A percentile compares a stretch with the other conserved stretches of the same genome.
Conservation (phyloP, 2,113 vertebrate genomes). For the Myotis davidii region DNA sequence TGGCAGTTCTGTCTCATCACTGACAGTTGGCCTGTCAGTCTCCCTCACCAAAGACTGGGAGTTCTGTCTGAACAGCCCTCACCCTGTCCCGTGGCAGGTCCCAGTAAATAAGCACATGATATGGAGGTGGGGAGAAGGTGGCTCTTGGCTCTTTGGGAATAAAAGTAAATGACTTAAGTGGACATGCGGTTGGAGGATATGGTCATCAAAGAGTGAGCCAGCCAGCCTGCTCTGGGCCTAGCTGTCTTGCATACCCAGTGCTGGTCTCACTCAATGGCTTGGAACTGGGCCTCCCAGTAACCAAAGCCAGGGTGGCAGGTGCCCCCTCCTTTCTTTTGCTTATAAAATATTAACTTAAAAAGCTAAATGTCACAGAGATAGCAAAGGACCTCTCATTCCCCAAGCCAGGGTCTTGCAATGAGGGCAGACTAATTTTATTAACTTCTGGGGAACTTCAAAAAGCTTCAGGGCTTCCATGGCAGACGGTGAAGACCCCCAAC, state of each 20-base stretch:
- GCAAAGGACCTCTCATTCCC: conserved; percentile 77
- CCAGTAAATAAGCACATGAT: no score
- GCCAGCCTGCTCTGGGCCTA: not conserved
- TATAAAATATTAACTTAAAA: conserved; percentile 82
- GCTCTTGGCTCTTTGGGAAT: not conserved
- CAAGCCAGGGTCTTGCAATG: conserved; percentile 75
- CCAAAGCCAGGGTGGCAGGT: conserved; percentile 71
- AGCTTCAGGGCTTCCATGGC: conserved; percentile 84
- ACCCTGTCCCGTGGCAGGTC: not conserved
- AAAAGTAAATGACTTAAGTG: not conserved
- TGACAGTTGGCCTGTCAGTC: not conserved
- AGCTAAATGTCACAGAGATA: conserved; percentile 75
- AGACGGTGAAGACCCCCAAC: conserved; percentile 85
- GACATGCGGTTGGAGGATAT: not conserved
- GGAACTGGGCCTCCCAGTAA: conserved; percentile 62
- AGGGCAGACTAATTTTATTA: conserved; percentile 88
- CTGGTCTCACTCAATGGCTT: conserved; percentile 59
- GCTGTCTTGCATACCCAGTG: not conserved
- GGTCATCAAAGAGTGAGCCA: not conserved
- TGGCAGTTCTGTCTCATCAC: not conserved
- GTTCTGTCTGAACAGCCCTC: not conserved
- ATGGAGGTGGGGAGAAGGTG: no score
- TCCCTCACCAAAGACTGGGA: not conserved
- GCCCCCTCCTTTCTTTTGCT: not conserved
- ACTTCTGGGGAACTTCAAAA: conserved; percentile 88